phyloP scores from a whole-genome alignment of 2,113 vertebrate genomes.

The Epinephelus fuscoguttatus region DNA sequence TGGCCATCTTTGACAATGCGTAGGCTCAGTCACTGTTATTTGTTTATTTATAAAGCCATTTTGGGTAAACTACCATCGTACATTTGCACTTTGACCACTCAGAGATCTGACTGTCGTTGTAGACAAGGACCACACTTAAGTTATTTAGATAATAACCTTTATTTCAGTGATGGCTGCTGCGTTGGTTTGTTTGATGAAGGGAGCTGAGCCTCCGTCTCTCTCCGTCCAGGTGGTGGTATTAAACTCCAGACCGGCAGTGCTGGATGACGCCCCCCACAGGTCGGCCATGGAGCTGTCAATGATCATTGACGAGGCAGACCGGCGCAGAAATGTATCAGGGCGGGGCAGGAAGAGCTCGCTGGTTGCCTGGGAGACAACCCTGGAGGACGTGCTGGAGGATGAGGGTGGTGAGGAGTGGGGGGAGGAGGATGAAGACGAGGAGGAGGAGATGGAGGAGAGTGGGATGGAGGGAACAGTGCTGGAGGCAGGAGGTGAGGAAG shows the following conservation, averaged over 20 bases:
- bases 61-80: no score
- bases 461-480: conserved; percentile 65
- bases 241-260: conserved; percentile 3
- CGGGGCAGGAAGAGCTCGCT: conserved; percentile 63
- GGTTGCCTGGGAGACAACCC: conserved; percentile 68
- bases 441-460: conserved; percentile 50
- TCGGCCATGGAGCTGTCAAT: conserved; percentile 70
- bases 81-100: no score
- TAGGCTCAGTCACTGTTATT: no score
- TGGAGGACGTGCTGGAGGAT: conserved; percentile 73
- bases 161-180: no score
- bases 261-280: conserved; percentile 34
- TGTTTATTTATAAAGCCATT: no score
- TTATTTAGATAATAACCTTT: no score
- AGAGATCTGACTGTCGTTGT: no score
- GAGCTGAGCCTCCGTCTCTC: background rate
- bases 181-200: no score
- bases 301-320: conserved; percentile 61
- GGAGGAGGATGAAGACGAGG: conserved; percentile 20
- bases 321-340: conserved; percentile 15
- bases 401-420: conserved; percentile 27
- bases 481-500: conserved; percentile 41
- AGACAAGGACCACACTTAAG: no score
- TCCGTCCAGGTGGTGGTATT: conserved; percentile 67
- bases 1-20: no score